These are phyloP conservation scores for Heliothis virescens DNA, from an alignment of 1,140 invertebrate genomes.

Conservation along the genomic window DNA sequence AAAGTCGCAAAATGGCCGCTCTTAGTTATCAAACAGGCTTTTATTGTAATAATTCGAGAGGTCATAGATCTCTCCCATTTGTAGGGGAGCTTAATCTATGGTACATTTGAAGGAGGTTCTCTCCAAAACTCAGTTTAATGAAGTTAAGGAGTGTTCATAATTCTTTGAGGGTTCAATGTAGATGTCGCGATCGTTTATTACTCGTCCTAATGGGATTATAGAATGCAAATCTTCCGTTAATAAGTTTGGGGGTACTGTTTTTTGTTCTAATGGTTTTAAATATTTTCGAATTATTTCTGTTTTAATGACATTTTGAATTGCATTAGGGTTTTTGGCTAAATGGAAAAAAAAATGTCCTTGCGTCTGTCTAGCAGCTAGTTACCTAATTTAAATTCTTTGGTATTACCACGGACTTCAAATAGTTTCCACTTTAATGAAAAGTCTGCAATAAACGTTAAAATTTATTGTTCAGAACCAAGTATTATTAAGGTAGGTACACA, in stretches of 20 bases:
- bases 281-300: neutral
- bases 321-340: too few relatives aligned
- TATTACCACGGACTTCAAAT: too few relatives aligned
- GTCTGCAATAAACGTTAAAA: neutral
- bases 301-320: neutral
- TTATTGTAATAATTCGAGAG: constrained; percentile 66
- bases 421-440: too few relatives aligned
- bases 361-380: too few relatives aligned
- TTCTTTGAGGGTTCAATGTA: constrained; percentile 49
- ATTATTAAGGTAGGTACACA: neutral
- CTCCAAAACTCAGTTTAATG: constrained; percentile 62
- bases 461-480: too few relatives aligned
- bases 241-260: constrained; percentile 25
- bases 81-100: constrained; percentile 47
- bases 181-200: constrained; percentile 60
- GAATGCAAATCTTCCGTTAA: constrained; percentile 33
- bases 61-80: constrained; percentile 64
- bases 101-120: constrained; percentile 27
- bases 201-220: constrained; percentile 56
- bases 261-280: neutral
- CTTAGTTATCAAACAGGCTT: constrained; percentile 69
- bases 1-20: constrained; percentile 62
- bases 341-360: too few relatives aligned
- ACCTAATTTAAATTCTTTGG: too few relatives aligned
- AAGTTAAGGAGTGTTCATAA: constrained; percentile 69